phyloP scores from a whole-genome alignment of 1,140 invertebrate species.

The Atta cephalotes region DNA sequence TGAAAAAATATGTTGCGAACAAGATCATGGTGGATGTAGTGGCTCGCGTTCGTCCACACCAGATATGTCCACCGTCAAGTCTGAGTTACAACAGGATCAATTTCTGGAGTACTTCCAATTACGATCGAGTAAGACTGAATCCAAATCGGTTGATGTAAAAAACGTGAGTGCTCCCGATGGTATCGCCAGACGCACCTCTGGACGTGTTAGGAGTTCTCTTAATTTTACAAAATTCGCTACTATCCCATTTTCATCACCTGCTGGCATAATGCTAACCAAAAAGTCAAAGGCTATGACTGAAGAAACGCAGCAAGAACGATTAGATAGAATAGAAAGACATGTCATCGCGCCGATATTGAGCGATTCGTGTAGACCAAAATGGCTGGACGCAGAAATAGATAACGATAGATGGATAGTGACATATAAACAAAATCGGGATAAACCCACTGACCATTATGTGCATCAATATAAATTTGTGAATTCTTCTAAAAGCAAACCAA shows the following conservation, averaged over 20 bases:
- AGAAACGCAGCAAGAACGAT: conserved; percentile 85
- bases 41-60: conserved; percentile 80
- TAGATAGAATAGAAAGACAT: conserved; percentile 87
- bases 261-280: conserved; percentile 85
- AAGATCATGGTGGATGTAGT: conserved; percentile 68
- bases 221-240: conserved; percentile 85
- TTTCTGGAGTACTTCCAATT: conserved; percentile 84
- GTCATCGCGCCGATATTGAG: conserved; percentile 85
- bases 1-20: conserved; percentile 85
- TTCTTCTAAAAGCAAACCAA: conserved; percentile 79
- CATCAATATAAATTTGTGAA: conserved; percentile 86
- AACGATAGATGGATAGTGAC: conserved; percentile 81
- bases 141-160: neutral
- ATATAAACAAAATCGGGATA: conserved; percentile 85
- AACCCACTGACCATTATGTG: conserved; percentile 80
- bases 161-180: conserved; percentile 36
- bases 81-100: conserved; percentile 81
- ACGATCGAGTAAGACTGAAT: conserved; percentile 69
- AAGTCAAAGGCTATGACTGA: conserved; percentile 86
- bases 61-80: conserved; percentile 63
- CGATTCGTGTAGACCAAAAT: conserved; percentile 83
- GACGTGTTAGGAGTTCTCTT: conserved; percentile 84
- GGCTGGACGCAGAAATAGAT: conserved; percentile 82
- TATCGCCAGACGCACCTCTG: conserved; percentile 79
- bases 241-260: conserved; percentile 88